Evolutionary conservation across 2,113 vertebrate genomes (phyloP).

Genomic region (Peromyscus maniculatus): DNA sequence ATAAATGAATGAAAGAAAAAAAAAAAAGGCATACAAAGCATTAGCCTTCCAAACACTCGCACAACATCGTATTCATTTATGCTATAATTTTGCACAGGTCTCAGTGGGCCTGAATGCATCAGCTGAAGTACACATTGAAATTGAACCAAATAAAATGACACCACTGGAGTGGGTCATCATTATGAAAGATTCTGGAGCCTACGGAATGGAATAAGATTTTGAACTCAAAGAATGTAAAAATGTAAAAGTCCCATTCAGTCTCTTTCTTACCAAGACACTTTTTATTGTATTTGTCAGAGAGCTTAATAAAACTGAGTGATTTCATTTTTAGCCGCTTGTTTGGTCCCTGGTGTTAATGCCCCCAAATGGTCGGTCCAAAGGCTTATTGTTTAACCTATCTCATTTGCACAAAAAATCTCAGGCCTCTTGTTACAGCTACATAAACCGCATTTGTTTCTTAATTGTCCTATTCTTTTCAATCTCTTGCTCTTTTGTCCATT

Average conservation of each 20-base stretch:
- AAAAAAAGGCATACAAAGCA: not conserved
- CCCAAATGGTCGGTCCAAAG: not conserved
- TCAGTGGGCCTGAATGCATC: not conserved
- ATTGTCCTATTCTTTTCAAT: not conserved
- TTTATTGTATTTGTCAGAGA: conserved; percentile 24
- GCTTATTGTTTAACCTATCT: not conserved
- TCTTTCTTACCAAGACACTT: not conserved
- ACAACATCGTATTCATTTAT: not conserved
- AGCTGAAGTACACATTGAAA: not conserved
- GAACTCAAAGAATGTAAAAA: conserved; percentile 35
- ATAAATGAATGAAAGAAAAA: conserved; percentile 7
- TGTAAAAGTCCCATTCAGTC: not conserved
- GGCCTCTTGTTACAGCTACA: not conserved
- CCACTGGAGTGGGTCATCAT: not conserved
- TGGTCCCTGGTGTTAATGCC: not conserved
- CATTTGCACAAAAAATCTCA: not conserved
- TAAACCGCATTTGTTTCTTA: not conserved
- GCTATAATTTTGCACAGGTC: not conserved
- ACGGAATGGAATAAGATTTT: not conserved
- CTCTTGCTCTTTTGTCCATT: not conserved
- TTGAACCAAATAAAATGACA: not conserved
- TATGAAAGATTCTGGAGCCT: not conserved
- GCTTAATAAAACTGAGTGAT: not conserved
- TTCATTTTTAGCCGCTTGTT: not conserved
- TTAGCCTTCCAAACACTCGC: not conserved